Evolutionary conservation across 1,140 invertebrate genomes (phyloP).

Genomic region (Drosophila mayri): DNA sequence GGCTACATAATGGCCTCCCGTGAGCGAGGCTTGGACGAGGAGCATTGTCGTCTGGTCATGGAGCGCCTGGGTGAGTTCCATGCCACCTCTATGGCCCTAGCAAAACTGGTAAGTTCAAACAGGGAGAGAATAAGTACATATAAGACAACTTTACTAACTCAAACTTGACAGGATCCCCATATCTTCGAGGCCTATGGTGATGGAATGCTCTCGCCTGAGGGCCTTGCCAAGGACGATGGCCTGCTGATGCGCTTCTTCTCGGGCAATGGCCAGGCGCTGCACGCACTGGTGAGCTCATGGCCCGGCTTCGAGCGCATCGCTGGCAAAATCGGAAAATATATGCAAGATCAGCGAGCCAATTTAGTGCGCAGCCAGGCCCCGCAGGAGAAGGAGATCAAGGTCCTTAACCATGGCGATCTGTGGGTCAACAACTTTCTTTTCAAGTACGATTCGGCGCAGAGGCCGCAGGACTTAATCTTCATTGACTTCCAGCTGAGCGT

Average conservation of each 20-base stretch:
- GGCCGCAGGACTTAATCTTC: constrained; percentile 57
- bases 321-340: constrained; percentile 74
- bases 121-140: too few relatives aligned
- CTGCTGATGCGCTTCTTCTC: constrained; percentile 71
- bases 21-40: constrained; percentile 63
- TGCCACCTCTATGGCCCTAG: constrained; percentile 71
- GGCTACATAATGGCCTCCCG: constrained; percentile 71
- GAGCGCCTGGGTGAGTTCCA: constrained; percentile 75
- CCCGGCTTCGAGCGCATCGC: constrained; percentile 84
- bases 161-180: constrained; percentile 39
- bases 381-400: constrained; percentile 72
- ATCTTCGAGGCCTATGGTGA: constrained; percentile 54
- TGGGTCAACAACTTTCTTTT: constrained; percentile 90
- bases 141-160: not conserved
- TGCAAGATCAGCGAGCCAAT: constrained; percentile 38
- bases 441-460: constrained; percentile 82
- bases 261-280: constrained; percentile 60
- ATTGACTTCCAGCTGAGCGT: constrained; percentile 75
- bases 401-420: constrained; percentile 88
- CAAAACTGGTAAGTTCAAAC: constrained; percentile 47
- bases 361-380: constrained; percentile 59
- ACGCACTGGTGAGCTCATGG: constrained; percentile 76
- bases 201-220: constrained; percentile 65
- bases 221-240: constrained; percentile 51
- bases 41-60: constrained; percentile 69